Evolutionary conservation across 2,113 vertebrate genomes (phyloP).

Genomic region (Eudorcas thomsonii): DNA sequence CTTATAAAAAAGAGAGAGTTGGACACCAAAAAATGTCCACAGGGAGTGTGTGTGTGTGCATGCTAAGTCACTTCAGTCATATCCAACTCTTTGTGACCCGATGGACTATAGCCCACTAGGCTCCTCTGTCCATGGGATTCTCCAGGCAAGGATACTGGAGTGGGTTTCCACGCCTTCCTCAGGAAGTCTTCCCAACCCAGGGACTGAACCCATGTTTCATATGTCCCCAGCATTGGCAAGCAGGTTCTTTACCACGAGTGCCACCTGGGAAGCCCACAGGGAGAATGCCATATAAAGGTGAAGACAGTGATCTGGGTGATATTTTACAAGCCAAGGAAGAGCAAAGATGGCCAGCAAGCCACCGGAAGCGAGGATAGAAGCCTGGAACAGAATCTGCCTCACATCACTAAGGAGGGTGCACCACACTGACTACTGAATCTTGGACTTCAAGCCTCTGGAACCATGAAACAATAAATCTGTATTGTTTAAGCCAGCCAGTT

Average conservation of each 20-base stretch:
- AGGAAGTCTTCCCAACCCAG: neutral
- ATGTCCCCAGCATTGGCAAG: neutral
- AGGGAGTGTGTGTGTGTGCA: neutral
- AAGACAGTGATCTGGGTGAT: neutral
- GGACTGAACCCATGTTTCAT: neutral
- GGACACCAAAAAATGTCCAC: neutral
- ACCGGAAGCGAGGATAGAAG: rapidly evolving
- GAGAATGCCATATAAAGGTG: neutral
- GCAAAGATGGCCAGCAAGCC: neutral
- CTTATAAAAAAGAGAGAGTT: neutral
- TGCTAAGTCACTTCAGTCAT: neutral
- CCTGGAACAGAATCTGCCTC: too few relatives aligned
- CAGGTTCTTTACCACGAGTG: neutral
- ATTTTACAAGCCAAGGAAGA: neutral
- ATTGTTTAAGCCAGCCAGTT: neutral
- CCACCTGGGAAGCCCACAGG: neutral
- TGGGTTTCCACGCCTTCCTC: neutral
- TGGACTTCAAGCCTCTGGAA: neutral
- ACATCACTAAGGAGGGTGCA: neutral
- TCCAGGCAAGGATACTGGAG: neutral
- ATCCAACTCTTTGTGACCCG: neutral
- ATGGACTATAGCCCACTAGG: neutral
- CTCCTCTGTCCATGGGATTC: neutral
- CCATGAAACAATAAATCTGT: neutral
- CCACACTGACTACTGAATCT: rapidly evolving